Base-by-base conservation (phyloP, 2,113 vertebrate genomes). In the Elephas maximus region DNA sequence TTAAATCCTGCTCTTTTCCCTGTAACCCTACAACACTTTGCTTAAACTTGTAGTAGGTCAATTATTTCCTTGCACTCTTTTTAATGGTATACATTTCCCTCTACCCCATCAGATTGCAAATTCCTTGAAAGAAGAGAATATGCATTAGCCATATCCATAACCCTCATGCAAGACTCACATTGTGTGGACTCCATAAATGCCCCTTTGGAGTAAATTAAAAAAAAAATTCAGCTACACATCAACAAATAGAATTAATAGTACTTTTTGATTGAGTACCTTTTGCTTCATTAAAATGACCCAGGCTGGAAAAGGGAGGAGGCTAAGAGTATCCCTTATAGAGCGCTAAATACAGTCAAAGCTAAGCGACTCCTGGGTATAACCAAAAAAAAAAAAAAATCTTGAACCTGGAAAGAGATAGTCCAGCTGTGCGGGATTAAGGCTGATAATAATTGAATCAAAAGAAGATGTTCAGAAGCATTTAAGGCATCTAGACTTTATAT, bases 21-120 rank as follows among this genome's bases (percentile, higher is more conserved):
- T 93, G 44, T 14, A 57, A 11, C 3, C 5, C 21, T 53, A 10
- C 10, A 80, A 4, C 1, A 77, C 17, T 88, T 93, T n/a, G 41
- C 57, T 94, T 82, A 69, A 90, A 73, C 30, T 92, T 90, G 12
- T 82, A 92, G n/a, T 45, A 45, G 6, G 86, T 23, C 26, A 86
- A 44, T 79, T 51, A 45, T 48, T 78, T 80, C 2, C 8, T 65
- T 57, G 17, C 6, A 60, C 73, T 63, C 10, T 74, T 85, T 76
- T 79, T 33, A 86, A 45, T 45, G 26, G 2, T 73, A 1, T 67
- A 44, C 15, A 60, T 79, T 90, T 89, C 8, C 17, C 28, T 92
- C 0, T 15, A 62, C 6, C 78, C 62, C 33, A 37, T 0, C 44
- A 88, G 30, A 67, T 2, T 30, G 2, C 28, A 86, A 11, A 1